These are phyloP conservation scores for Pao palembangensis DNA, from an alignment of 2,113 vertebrate genomes.

Conservation along the genomic window DNA sequence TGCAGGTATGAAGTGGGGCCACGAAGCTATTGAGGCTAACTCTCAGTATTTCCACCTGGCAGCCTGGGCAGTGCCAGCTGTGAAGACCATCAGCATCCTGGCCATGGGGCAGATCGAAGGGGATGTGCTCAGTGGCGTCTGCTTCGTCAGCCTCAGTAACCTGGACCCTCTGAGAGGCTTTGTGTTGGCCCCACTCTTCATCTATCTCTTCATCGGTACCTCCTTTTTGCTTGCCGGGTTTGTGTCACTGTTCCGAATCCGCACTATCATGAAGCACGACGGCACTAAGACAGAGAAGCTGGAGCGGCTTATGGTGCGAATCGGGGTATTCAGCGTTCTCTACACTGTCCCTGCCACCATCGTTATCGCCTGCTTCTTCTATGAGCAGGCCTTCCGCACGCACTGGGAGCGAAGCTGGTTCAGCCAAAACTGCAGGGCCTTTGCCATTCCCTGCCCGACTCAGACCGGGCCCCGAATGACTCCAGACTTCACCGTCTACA, in stretches of 20 bases:
- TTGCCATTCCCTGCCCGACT: conserved; percentile 91
- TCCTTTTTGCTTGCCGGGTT: conserved; percentile 95
- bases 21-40: conserved; percentile 96
- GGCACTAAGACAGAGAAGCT: conserved; percentile 97
- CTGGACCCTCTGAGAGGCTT: conserved; percentile 91
- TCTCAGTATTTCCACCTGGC: conserved; percentile 98
- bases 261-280: conserved; percentile 98
- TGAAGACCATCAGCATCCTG: conserved; percentile 96
- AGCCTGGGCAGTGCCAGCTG: conserved; percentile 92
- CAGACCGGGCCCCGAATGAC: conserved; percentile 86
- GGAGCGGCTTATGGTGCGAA: conserved; percentile 95
- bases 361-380: conserved; percentile 97
- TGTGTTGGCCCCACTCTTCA: conserved; percentile 91
- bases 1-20: conserved; percentile 97
- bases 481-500: conserved; percentile 97
- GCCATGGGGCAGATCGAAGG: conserved; percentile 96
- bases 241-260: conserved; percentile 94
- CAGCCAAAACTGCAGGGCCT: conserved; percentile 88
- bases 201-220: conserved; percentile 96
- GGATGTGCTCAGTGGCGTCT: conserved; percentile 91
- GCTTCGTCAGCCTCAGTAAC: conserved; percentile 92
- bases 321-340: conserved; percentile 95
- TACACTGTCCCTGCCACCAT: conserved; percentile 97
- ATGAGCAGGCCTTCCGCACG: conserved; percentile 94
- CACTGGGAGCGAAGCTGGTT: conserved; percentile 97